Conservation (phyloP, 2,797 vertebrate genomes). For the Amphiprion clarkii region DNA sequence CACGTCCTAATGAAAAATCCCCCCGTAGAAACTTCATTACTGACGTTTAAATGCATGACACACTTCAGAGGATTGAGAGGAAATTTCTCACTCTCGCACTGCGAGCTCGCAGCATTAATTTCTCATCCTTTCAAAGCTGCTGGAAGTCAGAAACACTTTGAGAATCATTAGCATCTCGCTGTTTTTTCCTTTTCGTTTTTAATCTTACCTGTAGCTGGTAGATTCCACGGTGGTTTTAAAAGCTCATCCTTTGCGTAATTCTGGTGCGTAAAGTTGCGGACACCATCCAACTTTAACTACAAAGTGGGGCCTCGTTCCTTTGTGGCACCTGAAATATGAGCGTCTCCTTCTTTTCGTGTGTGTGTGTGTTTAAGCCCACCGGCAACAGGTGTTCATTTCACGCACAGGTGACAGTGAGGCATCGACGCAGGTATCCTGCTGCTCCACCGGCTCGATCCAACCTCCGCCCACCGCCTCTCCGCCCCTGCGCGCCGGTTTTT, state of each 20-base stretch:
- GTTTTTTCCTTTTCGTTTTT: too few relatives aligned
- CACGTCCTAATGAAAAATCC: conserved; percentile 22
- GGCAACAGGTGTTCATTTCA: conserved; percentile 74
- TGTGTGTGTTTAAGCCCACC: neutral
- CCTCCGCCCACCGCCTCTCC: conserved; percentile 5
- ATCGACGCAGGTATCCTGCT: conserved; percentile 15
- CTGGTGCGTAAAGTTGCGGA: conserved; percentile 11
- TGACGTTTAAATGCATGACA: conserved; percentile 57
- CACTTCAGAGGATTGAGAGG: conserved; percentile 31
- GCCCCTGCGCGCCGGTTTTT: conserved; percentile 1
- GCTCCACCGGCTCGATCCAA: conserved; percentile 12
- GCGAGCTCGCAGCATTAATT: conserved; percentile 38
- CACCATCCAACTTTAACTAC: neutral
- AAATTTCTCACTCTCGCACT: conserved; percentile 13
- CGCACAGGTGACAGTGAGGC: conserved; percentile 65
- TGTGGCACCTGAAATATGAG: conserved; percentile 54
- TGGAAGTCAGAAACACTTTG: conserved; percentile 43
- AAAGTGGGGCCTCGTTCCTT: conserved; percentile 1
- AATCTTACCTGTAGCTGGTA: conserved; percentile 54
- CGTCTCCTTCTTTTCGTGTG: neutral
- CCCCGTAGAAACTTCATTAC: conserved; percentile 39
- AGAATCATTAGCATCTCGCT: conserved; percentile 23
- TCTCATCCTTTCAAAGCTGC: conserved; percentile 45
- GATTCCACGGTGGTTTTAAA: conserved; percentile 16
- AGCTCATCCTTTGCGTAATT: conserved; percentile 23